Conservation (phyloP, 2,113 vertebrate species). For the Strix uralensis region DNA sequence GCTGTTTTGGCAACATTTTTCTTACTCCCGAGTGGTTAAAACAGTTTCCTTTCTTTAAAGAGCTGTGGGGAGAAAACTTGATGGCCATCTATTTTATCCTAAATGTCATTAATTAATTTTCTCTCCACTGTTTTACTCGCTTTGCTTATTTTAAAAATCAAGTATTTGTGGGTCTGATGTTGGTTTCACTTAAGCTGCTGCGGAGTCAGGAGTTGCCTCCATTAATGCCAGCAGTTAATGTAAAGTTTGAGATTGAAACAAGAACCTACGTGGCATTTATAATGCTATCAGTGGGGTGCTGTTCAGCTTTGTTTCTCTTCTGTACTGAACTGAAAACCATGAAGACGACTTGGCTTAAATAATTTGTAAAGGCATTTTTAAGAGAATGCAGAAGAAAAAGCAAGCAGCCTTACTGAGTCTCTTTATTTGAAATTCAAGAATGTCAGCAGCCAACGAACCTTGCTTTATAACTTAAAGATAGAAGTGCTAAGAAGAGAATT, state of each 20-base stretch:
- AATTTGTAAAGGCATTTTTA: slow-evolving; percentile 30
- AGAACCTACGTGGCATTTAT: neutral
- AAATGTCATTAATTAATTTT: neutral
- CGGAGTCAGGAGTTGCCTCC: neutral
- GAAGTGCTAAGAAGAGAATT: slow-evolving; percentile 33
- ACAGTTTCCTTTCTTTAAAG: neutral
- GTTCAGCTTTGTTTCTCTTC: neutral
- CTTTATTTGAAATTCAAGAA: slow-evolving; percentile 37
- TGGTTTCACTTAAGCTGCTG: neutral
- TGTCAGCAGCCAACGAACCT: slow-evolving; percentile 42
- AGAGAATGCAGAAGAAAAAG: neutral
- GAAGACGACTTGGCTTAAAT: neutral
- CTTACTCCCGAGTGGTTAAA: neutral
- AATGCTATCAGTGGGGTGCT: neutral
- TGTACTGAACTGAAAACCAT: neutral
- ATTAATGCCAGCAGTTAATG: neutral
- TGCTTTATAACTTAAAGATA: neutral
- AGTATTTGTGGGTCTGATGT: neutral
- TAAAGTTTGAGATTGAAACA: neutral
- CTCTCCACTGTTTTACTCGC: neutral
- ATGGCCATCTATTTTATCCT: neutral
- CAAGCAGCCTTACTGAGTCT: neutral
- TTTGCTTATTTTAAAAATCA: neutral
- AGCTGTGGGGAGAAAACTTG: neutral
- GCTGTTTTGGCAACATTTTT: neutral